Evolutionary conservation across 30 jellyfish, hydroid and myxozoan species (phyloP), one percentile per base, ranked within the genome.

Genomic region (Aurelia aurita): DNA sequence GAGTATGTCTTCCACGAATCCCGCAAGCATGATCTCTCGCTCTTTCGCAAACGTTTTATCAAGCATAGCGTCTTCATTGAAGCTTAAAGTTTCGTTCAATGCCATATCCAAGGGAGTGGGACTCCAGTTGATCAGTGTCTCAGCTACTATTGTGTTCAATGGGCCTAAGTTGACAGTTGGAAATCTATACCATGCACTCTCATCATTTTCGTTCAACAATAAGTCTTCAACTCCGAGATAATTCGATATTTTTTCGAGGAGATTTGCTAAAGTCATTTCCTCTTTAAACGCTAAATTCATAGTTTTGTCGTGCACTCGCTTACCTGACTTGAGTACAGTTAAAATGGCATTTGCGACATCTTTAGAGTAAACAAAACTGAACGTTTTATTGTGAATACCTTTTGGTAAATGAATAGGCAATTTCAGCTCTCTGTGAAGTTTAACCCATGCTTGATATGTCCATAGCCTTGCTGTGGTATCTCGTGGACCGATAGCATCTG

Each of bases 401-500:
- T 45, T 58, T 4, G 99, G 99, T 69, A 94, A 71, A 28, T 95
- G 92, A 58, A 94, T 90, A 0, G 90, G 90, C 76, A 84, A 32
- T 34, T 89, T 89, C 31, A 94, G 35, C 31, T 60, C 53, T 83
- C 80, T 61, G 83, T 94, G 99, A 0, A 94, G 92, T 62, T 79
- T 77, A 45, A 94, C 86, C 92, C 96, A 85, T 6, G 85, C 66
- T 51, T 94, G 97, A 82, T 94, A 94, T 18, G 85, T 71, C 99
- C 99, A 94, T 27, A 96, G 91, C 27, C 99, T 66, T 84, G 70
- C 72, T 16, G 97, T 89, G 62, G 93, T 76, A 71, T 94, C 99
- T 15, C 97, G 96, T 51, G 87, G 91, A 31, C 99, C 99, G 13
- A 94, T 78, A 13, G 97, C 99, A 55, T 89, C 97, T 19, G 99